Base-by-base conservation (phyloP, 2,888 invertebrate species). In the Spicauda simplicius region DNA sequence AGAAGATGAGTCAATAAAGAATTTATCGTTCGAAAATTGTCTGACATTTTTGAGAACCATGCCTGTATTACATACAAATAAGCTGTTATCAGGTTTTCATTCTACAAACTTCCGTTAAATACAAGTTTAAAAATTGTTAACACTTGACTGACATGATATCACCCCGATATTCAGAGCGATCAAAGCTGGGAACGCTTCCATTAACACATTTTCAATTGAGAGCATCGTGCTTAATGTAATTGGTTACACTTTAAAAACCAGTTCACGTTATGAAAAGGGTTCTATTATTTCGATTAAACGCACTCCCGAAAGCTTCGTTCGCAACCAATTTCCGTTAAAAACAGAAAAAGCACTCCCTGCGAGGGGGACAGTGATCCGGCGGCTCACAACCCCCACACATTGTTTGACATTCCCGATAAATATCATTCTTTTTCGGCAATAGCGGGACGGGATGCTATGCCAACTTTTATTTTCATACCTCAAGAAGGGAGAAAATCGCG, bases 321-420 rank as follows among this genome's bases (percentile, higher is more conserved):
- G 59, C 59, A 30, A 52, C 50, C 60, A 60, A 60, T 52, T 60
- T 60, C 60, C 60, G 60, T 33, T 33, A 30, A 60, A 52, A 60
- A 50, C 16, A 30, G 52, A 52, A 60, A 52, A 60, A 59, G 30
- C 48, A n/a, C 60, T 19, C 37, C 37, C 20, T 18, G 37, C 37
- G 25, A 5, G 25, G 25, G 3, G 2, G 3, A 25, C 52, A 30
- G 48, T 33, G 50, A 52, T 33, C 60, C 50, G 50, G 3, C 25
- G 25, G 25, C 11, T 50, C 60, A 60, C 50, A 30, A 52, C 50
- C 60, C 60, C 60, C 10, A 41, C 48, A 16, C 50, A 60, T 60
- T 60, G 60, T 60, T 60, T 60, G 60, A 52, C 60, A 52, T 60
- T 60, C 60, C 60, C 50, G 60, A 60, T 60, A 60, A 60, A 60